A percentile compares a stretch with the other conserved stretches of the same genome.
Conservation (phyloP, 2,888 invertebrate genomes). For the Gymnocheta viridis region DNA sequence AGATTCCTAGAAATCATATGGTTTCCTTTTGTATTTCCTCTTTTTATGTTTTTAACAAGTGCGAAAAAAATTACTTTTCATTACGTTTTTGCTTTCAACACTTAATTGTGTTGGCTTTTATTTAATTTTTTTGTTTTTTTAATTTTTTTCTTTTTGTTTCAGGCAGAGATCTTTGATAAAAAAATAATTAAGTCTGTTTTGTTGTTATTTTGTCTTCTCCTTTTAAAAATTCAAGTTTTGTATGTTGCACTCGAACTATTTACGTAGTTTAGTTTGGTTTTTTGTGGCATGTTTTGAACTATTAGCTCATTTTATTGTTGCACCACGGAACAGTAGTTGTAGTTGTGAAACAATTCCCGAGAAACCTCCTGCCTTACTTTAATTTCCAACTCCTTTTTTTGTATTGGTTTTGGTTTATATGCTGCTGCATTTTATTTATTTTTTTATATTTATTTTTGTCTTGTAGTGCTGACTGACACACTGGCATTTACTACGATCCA, state of each 20-base stretch:
- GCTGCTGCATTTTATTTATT: constrained; percentile 33
- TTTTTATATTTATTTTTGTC: constrained; percentile 5
- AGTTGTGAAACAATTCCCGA: constrained; percentile 75
- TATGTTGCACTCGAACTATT: constrained; percentile 13
- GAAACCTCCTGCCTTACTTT: constrained; percentile 82
- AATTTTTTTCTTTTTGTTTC: constrained; percentile 49
- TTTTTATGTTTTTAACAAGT: constrained; percentile 40
- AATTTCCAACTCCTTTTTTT: constrained; percentile 77
- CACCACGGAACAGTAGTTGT: constrained; percentile 63
- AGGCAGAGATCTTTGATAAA: constrained; percentile 48
- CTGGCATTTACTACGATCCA: constrained; percentile 62
- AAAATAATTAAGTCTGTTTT: constrained; percentile 54
- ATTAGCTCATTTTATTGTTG: constrained; percentile 64
- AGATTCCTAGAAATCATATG: constrained; percentile 51
- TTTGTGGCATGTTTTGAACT: constrained; percentile 60
- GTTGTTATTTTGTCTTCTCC: constrained; percentile 38
- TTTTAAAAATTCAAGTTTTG: constrained; percentile 52
- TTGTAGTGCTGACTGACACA: constrained; percentile 66
- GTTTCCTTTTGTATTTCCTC: constrained; percentile 14
- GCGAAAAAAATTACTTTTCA: constrained; percentile 51
- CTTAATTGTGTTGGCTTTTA: constrained; percentile 58
- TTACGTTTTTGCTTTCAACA: constrained; percentile 49
- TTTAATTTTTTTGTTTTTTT: constrained; percentile 48
- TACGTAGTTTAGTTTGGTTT: constrained; percentile 16
- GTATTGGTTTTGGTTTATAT: constrained; percentile 39